Evolutionary conservation across 2,888 invertebrate species (phyloP), one percentile per base, ranked within the genome.

Genomic region (Bhutanitis thaidina): DNA sequence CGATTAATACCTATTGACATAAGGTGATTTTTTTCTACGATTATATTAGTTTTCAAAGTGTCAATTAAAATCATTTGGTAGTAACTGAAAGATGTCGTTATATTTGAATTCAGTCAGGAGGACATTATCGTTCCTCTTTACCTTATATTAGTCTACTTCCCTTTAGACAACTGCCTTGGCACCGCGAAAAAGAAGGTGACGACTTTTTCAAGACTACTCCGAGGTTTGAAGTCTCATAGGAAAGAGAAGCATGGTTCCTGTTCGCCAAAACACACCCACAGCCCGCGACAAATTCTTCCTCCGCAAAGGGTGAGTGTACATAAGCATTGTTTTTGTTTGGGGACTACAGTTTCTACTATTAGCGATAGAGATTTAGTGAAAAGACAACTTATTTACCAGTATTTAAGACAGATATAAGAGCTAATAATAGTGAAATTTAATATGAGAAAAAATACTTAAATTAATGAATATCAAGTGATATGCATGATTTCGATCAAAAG

Each of bases 191-290:
- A 96, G 89, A 96, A 96, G 82, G 93, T 93, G 69, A 96, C 95
- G 46, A 96, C 95, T 29, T 93, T 96, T 78, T 95, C 96, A 64
- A 92, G 95, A 77, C 91, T 96, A 68, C 91, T 96, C 52, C 93
- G 95, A 62, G 95, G 95, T 55, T 90, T 96, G 68, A 96, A 96
- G 80, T 95, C 96, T 54, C 95, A 96, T 90, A 93, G 95, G 68
- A 95, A 96, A 91, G 96, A 96, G 80, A 95, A 95, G 69, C 94
- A 94, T 72, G 94, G 94, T 49, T 93, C 94, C 71, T 94, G 94
- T 89, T 94, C 94, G 79, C 94, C 93, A 70, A 93, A 92, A 76
- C 95, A 92, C 80, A 91, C 91, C 53, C 91, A 93, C 59, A 90
- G 85, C 60, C 91, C 91, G 0, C 76, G 91, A 60, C 89, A 92